Evolutionary conservation across 2,888 invertebrate genomes (phyloP), one percentile per base, ranked within the genome.

Genomic region (Adineta ricciae): DNA sequence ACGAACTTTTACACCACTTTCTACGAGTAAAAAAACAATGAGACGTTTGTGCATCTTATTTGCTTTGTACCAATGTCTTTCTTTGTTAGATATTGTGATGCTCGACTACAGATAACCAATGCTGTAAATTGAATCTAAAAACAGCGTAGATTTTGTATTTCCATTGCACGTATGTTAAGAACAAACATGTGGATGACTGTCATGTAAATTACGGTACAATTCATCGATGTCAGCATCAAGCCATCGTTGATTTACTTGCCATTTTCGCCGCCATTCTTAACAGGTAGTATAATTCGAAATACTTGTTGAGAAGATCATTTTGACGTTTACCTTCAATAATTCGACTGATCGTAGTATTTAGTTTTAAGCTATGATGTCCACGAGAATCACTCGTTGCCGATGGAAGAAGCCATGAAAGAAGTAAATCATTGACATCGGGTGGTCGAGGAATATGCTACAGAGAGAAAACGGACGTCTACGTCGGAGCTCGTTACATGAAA

Each of bases 181-280:
- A 64, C 90, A 87, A 49, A 90, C 89, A 87, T 90, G 89, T 27
- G 89, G 87, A 86, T 90, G 90, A 32, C 90, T 88, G 87, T 89
- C 89, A 9, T 89, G 89, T 90, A 90, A 90, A 87, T 90, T 90
- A 56, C 87, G 87, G 41, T 90, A 88, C 82, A 90, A 88, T 85
- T 90, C 90, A 38, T 90, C 89, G 0, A 89, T 88, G 8, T 88
- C 89, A 84, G 89, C 88, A 87, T 90, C 89, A 19, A 88, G 88
- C 87, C 88, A 90, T 87, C 89, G 89, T 83, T 89, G 88, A 86
- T 88, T 88, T 49, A 90, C 87, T 85, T 90, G 88, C 90, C 90
- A 90, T 86, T 89, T 89, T 14, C 87, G 87, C 52, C 89, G 86
- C 90, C 90, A 90, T 85, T 90, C 90, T 85, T 36, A n/a, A 52